phyloP scores from a whole-genome alignment of 2,888 invertebrate genomes.

The Leptopilina syphax region DNA sequence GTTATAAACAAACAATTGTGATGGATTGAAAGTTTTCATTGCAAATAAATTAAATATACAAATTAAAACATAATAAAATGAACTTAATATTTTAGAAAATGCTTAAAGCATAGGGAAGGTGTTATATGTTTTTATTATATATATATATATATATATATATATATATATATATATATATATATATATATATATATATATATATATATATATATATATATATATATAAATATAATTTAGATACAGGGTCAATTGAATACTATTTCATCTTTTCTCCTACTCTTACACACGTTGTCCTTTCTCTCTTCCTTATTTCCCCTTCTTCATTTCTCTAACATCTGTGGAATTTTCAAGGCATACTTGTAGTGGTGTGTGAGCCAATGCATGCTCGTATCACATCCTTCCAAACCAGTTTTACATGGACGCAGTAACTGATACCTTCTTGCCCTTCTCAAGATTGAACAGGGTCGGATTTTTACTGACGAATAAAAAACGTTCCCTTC shows the following conservation, averaged over 20 bases:
- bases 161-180: no score
- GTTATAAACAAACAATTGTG: no score
- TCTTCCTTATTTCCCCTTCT: constrained; percentile 49
- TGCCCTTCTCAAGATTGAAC: constrained; percentile 65
- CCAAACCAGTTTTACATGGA: constrained; percentile 74
- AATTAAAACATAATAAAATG: no score
- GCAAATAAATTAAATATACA: no score
- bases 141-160: no score
- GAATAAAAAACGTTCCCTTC: background rate
- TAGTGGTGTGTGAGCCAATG: constrained; percentile 55
- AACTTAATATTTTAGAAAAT: no score
- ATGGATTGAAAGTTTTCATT: no score
- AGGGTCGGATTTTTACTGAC: constrained; percentile 52
- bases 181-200: no score
- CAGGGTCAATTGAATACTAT: constrained; percentile 52
- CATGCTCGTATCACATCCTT: constrained; percentile 71
- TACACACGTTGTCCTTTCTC: constrained; percentile 37
- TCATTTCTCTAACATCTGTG: constrained; percentile 52
- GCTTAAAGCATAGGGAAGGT: no score
- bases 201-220: no score
- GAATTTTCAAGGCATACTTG: constrained; percentile 67
- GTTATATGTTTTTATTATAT: no score
- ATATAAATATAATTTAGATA: constrained; percentile 25
- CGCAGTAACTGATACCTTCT: constrained; percentile 64
- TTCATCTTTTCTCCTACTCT: constrained; percentile 45